Base-by-base conservation (phyloP, 1,140 invertebrate genomes). In the Nasonia giraulti region DNA sequence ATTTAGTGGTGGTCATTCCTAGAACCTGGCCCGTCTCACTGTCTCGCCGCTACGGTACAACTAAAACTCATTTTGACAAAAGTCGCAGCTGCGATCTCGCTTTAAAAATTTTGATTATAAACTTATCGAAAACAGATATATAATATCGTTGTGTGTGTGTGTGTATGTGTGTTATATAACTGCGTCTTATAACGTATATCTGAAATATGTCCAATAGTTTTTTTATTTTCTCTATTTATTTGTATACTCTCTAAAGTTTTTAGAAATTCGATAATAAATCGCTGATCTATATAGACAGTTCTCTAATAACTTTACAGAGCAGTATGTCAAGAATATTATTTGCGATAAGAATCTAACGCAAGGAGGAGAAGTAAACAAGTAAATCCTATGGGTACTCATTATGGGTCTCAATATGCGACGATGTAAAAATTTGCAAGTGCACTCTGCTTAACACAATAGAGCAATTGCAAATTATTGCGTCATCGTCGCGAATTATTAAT, bases 231-330 rank as follows among this genome's bases (percentile, higher is more conserved):
- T 62, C 17, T n/a, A 20, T 55, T 20, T 55, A 2, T 17, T 6
- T 7, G 5, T 55, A 62, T 7, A 62, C 55, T 62, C 55, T 62
- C 20, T 5, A 62, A 62, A 62, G 55, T 62, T 62, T n/a, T 62
- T 62, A 62, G 55, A 62, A 62, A 62, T 55, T 55, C 50, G 12
- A 17, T 20, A 3, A 17, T 27, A 27, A 55, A 12, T 55, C 12
- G 12, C 1, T 55, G 10, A 50, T 17, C 50, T 44, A 10, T 55
- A 5, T 55, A 17, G 17, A 55, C 5, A 62, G 3, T 62, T 62
- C 55, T 62, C 55, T 62, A 62, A 62, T 62, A 62, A 62, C 55
- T 62, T 62, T 62, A 62, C 55, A 62, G 55, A 62, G 55, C 20
- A 62, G 55, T 20, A 17, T 55, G 17, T 20, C n/a, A 17, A 2